Evolutionary conservation across 2,113 vertebrate genomes (phyloP).

Genomic region (Chionomys nivalis): DNA sequence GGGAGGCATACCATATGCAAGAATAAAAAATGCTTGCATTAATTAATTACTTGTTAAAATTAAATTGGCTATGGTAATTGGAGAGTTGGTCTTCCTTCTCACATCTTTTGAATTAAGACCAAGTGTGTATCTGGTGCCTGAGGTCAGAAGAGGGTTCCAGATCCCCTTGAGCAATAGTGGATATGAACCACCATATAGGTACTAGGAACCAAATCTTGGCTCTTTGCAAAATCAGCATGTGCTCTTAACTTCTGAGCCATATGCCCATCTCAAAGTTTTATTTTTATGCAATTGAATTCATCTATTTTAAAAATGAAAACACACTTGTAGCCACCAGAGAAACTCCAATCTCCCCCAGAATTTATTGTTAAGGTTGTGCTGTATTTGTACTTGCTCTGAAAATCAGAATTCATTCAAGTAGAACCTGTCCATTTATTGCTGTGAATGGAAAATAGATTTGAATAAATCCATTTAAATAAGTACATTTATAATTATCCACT

Average conservation of each 20-base stretch:
- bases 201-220: not conserved
- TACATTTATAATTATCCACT: not conserved
- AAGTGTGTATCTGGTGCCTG: not conserved
- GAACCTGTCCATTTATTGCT: not conserved
- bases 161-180: too few relatives aligned
- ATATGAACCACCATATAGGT: not conserved
- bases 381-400: not conserved
- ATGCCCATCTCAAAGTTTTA: not conserved
- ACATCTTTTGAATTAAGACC: not conserved
- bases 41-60: not conserved
- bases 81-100: accelerated
- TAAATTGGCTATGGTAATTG: not conserved
- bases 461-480: not conserved
- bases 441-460: not conserved
- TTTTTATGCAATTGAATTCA: not conserved
- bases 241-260: not conserved
- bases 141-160: not conserved
- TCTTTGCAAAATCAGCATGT: not conserved
- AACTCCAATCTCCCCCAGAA: not conserved
- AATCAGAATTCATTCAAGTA: not conserved
- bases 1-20: not conserved
- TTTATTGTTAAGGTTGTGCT: not conserved
- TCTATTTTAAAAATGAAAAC: not conserved
- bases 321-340: not conserved
- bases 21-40: not conserved